Evolutionary conservation across 2,888 invertebrate species (phyloP).

Genomic region (Andrena camellia): DNA sequence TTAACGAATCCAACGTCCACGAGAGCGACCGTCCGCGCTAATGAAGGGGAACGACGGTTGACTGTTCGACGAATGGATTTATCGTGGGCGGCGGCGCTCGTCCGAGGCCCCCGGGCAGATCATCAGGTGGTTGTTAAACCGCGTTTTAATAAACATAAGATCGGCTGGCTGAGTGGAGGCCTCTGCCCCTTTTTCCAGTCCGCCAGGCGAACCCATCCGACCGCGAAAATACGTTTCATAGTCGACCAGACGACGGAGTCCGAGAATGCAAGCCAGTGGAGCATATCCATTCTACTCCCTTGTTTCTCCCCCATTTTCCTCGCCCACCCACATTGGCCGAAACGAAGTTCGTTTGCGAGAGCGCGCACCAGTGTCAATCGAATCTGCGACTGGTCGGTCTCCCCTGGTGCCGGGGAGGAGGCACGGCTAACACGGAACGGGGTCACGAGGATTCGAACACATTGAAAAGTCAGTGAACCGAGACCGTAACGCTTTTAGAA

Average conservation of each 20-base stretch:
- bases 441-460: slow-evolving; percentile 51
- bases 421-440: slow-evolving; percentile 43
- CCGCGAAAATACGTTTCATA: slow-evolving; percentile 45
- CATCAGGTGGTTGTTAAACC: slow-evolving; percentile 38
- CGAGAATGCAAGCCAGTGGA: slow-evolving; percentile 39
- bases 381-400: slow-evolving; percentile 18
- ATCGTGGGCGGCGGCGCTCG: background rate
- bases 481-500: slow-evolving; percentile 55
- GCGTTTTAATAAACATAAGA: slow-evolving; percentile 28
- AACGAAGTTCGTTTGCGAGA: slow-evolving; percentile 1
- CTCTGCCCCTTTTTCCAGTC: slow-evolving; percentile 27
- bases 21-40: background rate
- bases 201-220: slow-evolving; percentile 11
- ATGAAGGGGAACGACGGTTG: background rate
- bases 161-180: background rate
- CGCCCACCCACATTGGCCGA: too few species aligned
- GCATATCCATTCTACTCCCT: background rate
- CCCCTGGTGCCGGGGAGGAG: slow-evolving; percentile 2
- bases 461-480: slow-evolving; percentile 61
- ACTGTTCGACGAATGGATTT: slow-evolving; percentile 17
- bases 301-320: background rate
- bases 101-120: background rate
- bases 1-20: slow-evolving; percentile 25
- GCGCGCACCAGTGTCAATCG: slow-evolving; percentile 2
- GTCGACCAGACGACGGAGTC: slow-evolving; percentile 32